Evolutionary conservation across 1,140 invertebrate species (phyloP).

Genomic region (Saccostrea glomerata): DNA sequence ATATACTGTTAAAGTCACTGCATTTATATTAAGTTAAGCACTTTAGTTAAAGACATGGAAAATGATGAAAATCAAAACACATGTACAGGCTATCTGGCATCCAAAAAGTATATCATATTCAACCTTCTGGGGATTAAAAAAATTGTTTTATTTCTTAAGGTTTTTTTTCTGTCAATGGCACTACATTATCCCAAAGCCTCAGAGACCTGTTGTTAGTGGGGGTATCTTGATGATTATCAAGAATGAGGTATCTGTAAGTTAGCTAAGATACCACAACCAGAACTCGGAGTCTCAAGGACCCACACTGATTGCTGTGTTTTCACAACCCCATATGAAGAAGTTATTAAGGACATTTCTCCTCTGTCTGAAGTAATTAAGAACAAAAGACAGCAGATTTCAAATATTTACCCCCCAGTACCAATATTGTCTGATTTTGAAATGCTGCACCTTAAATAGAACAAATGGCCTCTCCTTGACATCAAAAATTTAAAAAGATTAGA

Average conservation of each 20-base stretch:
- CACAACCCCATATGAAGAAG: slow-evolving; percentile 22
- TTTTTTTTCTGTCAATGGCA: not conserved
- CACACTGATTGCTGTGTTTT: slow-evolving; percentile 6
- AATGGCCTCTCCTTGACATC: not conserved
- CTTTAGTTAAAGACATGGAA: too few species aligned
- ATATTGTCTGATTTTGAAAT: slow-evolving; percentile 14
- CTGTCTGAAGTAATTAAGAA: slow-evolving; percentile 21
- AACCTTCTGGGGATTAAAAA: too few species aligned
- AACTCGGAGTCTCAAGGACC: not conserved
- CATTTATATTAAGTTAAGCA: too few species aligned
- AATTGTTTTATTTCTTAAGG: too few species aligned
- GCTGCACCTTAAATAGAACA: slow-evolving; percentile 10
- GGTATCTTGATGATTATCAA: slow-evolving; percentile 4
- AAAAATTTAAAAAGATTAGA: too few species aligned
- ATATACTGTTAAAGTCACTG: too few species aligned
- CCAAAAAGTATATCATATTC: too few species aligned
- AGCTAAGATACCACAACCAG: not conserved
- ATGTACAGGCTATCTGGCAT: too few species aligned
- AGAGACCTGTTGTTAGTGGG: not conserved
- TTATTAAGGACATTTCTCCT: not conserved
- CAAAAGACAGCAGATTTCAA: slow-evolving; percentile 3
- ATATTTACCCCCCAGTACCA: not conserved
- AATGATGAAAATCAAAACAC: too few species aligned
- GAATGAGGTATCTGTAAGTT: not conserved
- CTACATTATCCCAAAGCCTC: not conserved